These are phyloP conservation scores for Volucella bombylans DNA, from an alignment of 2,888 invertebrate species.

Conservation along the genomic window DNA sequence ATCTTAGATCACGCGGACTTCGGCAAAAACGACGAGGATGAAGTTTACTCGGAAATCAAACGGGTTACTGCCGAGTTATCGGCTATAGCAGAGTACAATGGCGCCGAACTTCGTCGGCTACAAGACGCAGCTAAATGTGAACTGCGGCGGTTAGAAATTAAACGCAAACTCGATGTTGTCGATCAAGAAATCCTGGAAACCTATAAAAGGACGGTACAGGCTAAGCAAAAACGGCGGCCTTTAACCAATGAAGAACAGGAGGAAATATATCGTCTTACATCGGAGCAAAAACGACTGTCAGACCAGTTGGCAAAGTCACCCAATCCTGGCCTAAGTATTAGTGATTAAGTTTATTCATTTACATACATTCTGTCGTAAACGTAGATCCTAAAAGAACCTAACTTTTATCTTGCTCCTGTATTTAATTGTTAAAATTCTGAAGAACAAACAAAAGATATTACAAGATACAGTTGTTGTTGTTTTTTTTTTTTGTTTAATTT, in stretches of 20 bases:
- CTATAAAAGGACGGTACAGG: slow-evolving; percentile 90
- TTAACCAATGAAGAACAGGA: slow-evolving; percentile 91
- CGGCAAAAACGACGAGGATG: slow-evolving; percentile 89
- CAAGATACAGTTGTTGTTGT: too few relatives aligned
- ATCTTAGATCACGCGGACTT: slow-evolving; percentile 89
- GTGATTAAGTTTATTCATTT: slow-evolving; percentile 25
- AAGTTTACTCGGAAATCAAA: slow-evolving; percentile 93
- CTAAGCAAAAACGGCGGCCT: slow-evolving; percentile 91
- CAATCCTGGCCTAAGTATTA: slow-evolving; percentile 57
- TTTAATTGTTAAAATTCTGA: too few relatives aligned
- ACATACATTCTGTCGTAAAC: neutral
- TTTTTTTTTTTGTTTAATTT: too few relatives aligned
- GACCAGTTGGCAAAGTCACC: slow-evolving; percentile 78
- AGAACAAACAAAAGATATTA: too few relatives aligned
- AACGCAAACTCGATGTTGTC: slow-evolving; percentile 88
- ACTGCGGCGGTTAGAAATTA: slow-evolving; percentile 89
- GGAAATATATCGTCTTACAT: slow-evolving; percentile 88
- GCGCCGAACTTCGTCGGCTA: slow-evolving; percentile 87
- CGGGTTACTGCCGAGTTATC: slow-evolving; percentile 92
- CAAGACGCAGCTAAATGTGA: slow-evolving; percentile 89
- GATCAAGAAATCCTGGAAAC: slow-evolving; percentile 91
- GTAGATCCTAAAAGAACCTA: neutral
- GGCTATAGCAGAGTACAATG: slow-evolving; percentile 91
- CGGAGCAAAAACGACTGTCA: slow-evolving; percentile 85
- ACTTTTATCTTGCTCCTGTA: too few relatives aligned